Evolutionary conservation across 2,113 vertebrate genomes (phyloP).

Genomic region (Salvelinus fontinalis): DNA sequence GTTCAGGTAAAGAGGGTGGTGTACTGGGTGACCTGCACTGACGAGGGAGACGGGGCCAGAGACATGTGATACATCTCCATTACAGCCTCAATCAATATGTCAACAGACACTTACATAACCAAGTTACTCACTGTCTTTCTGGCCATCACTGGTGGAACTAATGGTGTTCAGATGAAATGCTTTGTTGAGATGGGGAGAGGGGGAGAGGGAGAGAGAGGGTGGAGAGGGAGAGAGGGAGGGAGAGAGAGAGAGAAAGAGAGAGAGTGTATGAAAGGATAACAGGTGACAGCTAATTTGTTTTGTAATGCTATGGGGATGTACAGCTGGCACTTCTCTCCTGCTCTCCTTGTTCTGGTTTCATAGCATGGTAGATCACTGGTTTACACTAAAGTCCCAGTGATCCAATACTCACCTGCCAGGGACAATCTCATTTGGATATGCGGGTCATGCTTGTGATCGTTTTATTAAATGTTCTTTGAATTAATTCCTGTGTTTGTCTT

Average conservation of each 20-base stretch:
- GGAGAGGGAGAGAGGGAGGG: too few species aligned
- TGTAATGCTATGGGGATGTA: background rate
- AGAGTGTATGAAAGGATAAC: background rate
- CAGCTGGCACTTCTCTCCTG: background rate
- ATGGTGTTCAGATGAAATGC: background rate
- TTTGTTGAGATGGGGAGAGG: background rate
- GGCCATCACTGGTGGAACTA: background rate
- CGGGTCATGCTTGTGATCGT: too few species aligned
- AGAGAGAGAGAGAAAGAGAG: background rate
- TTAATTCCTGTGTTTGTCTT: background rate
- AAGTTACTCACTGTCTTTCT: background rate
- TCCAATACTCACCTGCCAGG: too few species aligned
- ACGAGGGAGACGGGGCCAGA: background rate
- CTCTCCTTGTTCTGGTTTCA: background rate
- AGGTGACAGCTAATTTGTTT: background rate
- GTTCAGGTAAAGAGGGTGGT: slow-evolving; percentile 30
- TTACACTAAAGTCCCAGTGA: background rate
- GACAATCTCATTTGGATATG: too few species aligned
- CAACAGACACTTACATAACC: slow-evolving; percentile 48
- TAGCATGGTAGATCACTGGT: too few species aligned
- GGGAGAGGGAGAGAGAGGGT: too few species aligned
- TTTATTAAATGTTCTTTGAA: too few species aligned
- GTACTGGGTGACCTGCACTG: background rate
- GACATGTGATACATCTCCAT: background rate
- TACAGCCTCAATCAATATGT: slow-evolving; percentile 42